These are phyloP conservation scores for Liolophura sinensis DNA, from an alignment of 1,140 invertebrate genomes.

Conservation along the genomic window DNA sequence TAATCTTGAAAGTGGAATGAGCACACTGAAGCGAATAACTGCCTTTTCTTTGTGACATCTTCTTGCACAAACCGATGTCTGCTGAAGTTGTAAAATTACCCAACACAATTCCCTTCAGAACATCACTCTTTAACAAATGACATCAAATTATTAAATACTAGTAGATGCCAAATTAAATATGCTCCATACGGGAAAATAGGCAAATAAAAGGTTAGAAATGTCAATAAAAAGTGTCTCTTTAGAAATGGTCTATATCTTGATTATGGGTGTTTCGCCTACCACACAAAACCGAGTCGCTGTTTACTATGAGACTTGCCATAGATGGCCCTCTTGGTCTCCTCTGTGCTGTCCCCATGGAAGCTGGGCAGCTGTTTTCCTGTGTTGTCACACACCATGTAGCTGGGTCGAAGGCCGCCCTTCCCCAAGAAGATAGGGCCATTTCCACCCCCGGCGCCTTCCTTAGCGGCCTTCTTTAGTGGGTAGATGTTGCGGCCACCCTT, in stretches of 20 bases:
- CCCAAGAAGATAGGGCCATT: slow-evolving; percentile 48
- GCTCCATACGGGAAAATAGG: neutral
- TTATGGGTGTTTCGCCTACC: slow-evolving; percentile 26
- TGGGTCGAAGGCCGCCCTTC: slow-evolving; percentile 53
- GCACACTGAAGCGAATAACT: too few species aligned
- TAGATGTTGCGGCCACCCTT: slow-evolving; percentile 54
- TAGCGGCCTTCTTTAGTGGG: slow-evolving; percentile 53
- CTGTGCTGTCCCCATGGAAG: slow-evolving; percentile 44
- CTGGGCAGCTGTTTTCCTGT: slow-evolving; percentile 52
- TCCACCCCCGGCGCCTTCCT: slow-evolving; percentile 47
- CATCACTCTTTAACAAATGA: too few species aligned
- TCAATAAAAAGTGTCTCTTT: neutral
- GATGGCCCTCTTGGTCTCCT: slow-evolving; percentile 48
- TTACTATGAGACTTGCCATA: slow-evolving; percentile 42
- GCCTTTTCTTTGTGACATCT: too few species aligned
- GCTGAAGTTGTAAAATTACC: neutral
- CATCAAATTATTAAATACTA: too few species aligned
- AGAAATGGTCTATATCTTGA: neutral
- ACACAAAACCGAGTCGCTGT: slow-evolving; percentile 55
- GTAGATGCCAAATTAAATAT: neutral
- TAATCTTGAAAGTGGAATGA: too few species aligned
- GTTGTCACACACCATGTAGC: slow-evolving; percentile 52
- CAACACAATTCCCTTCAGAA: neutral
- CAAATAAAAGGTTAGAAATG: neutral
- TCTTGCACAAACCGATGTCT: too few species aligned